A percentile compares a stretch with the other conserved stretches of the same genome.
Conservation (phyloP, 1,140 invertebrate species). For the Theocolax elegans region DNA sequence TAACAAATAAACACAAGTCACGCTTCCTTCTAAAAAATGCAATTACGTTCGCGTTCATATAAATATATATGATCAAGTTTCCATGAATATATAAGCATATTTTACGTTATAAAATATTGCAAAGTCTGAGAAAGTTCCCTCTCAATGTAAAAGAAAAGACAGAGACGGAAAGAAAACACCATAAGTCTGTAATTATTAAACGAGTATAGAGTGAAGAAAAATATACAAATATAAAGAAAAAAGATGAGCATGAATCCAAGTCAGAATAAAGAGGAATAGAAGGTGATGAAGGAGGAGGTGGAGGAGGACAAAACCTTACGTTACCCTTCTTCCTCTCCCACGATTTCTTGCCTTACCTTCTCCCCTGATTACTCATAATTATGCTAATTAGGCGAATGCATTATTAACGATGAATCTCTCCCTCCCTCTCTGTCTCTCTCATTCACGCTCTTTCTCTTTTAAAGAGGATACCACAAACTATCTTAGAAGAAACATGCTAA, state of each 20-base stretch:
- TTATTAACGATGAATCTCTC: conserved; percentile 23
- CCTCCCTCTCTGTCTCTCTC: neutral
- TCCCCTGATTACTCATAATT: conserved; percentile 39
- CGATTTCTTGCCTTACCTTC: conserved; percentile 5
- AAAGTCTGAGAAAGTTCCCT: neutral
- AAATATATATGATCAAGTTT: no score
- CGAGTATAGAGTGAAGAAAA: conserved; percentile 21
- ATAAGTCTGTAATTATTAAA: conserved; percentile 24
- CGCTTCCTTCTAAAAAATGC: no score
- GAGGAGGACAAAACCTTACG: conserved; percentile 1
- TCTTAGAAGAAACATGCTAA: no score
- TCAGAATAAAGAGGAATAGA: neutral
- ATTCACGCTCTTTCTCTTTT: neutral
- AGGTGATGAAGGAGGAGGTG: neutral
- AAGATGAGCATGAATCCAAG: neutral
- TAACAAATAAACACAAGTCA: no score
- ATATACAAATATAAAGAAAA: neutral
- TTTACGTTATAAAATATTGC: neutral
- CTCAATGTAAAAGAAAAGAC: neutral
- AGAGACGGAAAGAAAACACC: neutral
- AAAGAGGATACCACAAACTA: no score
- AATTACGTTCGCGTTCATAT: no score
- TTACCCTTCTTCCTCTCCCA: conserved; percentile 9
- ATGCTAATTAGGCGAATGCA: conserved; percentile 35
- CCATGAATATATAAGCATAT: no score